Evolutionary conservation across 2,888 invertebrate genomes (phyloP), one percentile per base, ranked within the genome.

Genomic region (Agrotis exclamationis): DNA sequence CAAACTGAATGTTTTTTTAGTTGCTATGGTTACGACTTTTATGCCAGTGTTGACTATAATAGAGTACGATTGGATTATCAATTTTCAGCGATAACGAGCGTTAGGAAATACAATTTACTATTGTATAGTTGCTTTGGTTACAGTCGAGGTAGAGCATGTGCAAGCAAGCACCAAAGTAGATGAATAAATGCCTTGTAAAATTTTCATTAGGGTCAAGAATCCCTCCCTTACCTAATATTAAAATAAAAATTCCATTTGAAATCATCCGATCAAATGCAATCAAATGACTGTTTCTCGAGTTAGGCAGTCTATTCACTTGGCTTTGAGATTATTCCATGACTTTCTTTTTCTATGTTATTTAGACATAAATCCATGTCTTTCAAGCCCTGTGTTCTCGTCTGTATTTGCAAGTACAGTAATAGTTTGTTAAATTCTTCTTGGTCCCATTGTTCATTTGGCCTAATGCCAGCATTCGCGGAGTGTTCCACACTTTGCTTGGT

Each of bases 371-470:
- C 39, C 11, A 2, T 39, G 9, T 39, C 39, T 54, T 28, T 48
- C n/a, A 44, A 13, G n/a, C 1, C 7, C n/a, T 50, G 24, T 59
- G 9, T 24, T 22, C 22, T 3, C 22, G 11, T 18, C 18, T 45
- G 7, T 56, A 45, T 51, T 28, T 54, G 11, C 51, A 58, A 78
- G 33, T 45, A 28, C 45, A 47, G n/a, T 58, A 57, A 74, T 65
- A 65, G 56, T 63, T 63, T 48, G 28, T 62, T 65, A 53, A 62
- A 62, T 65, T 79, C 74, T 57, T 79, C 39, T 60, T 39, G 16
- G 44, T 44, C 60, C 20, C 24, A 47, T 44, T 65, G 33, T 62
- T 57, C 13, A 28, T 65, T 75, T 76, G 75, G 76, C 60, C 7
- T 57, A 60, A 58, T 11, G 60, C 80, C 80, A 80, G 57, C 18